These are phyloP conservation scores for Eriosoma lanigerum DNA, from an alignment of 1,140 invertebrate species.

Conservation along the genomic window DNA sequence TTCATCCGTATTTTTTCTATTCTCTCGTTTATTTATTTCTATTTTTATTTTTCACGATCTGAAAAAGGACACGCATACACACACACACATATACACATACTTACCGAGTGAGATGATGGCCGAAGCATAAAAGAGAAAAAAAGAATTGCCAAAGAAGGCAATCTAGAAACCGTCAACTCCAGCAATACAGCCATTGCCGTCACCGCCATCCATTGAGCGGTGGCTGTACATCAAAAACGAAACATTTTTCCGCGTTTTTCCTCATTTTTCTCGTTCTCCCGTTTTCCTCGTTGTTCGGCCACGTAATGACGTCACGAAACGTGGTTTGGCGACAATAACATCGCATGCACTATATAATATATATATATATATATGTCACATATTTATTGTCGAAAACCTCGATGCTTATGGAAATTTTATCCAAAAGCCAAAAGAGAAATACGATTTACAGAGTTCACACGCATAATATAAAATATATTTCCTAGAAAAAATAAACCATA, in stretches of 20 bases:
- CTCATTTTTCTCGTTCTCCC: too few relatives aligned
- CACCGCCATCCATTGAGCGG: neutral
- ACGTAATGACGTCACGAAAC: neutral
- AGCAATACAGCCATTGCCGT: neutral
- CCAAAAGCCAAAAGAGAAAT: slow-evolving; percentile 5
- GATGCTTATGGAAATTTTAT: slow-evolving; percentile 31
- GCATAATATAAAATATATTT: neutral
- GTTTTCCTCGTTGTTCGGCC: neutral
- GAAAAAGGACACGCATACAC: neutral
- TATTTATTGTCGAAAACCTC: slow-evolving; percentile 23
- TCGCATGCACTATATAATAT: neutral
- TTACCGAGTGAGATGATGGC: neutral
- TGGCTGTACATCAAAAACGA: neutral
- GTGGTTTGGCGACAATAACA: slow-evolving; percentile 22
- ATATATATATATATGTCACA: neutral
- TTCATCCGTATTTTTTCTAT: neutral
- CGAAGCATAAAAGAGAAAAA: neutral
- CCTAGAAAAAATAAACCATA: slow-evolving; percentile 7
- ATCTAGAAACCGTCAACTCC: slow-evolving; percentile 44
- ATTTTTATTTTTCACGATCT: neutral
- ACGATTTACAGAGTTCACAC: neutral
- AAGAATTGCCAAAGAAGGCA: neutral
- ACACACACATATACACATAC: neutral
- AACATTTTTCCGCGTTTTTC: neutral
- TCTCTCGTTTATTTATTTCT: neutral